phyloP scores from a whole-genome alignment of 92 coral and sea anemone species.

The Epizoanthus stellaris region DNA sequence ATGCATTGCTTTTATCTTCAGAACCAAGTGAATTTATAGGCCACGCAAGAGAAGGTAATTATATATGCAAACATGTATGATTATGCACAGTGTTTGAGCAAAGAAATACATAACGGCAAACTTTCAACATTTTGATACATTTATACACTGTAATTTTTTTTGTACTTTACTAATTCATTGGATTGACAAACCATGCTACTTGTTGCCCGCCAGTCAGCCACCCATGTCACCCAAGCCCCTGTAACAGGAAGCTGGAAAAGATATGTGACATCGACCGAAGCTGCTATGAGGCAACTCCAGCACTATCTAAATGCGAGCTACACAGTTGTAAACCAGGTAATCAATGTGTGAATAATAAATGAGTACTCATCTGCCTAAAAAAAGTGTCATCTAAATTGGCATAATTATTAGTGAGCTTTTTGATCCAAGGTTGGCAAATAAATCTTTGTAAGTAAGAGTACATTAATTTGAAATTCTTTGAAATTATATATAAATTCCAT shows the following conservation, averaged over 20 bases:
- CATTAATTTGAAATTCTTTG: no score
- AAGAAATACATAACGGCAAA: not conserved
- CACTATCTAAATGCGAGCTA: slow-evolving; percentile 68
- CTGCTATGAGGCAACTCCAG: slow-evolving; percentile 68
- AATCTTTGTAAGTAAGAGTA: no score
- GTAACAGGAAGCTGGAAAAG: slow-evolving; percentile 52
- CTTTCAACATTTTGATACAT: no score
- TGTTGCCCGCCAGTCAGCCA: slow-evolving; percentile 75
- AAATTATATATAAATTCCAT: no score
- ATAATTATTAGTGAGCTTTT: no score
- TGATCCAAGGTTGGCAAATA: no score
- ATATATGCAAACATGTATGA: not conserved
- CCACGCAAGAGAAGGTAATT: slow-evolving; percentile 80
- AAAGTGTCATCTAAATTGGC: no score
- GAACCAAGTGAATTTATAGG: slow-evolving; percentile 90
- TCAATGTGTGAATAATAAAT: no score
- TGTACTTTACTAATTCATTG: not conserved
- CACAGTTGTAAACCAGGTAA: slow-evolving; percentile 91
- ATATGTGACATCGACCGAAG: slow-evolving; percentile 90
- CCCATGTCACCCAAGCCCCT: slow-evolving; percentile 96
- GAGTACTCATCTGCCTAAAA: no score
- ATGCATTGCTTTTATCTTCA: slow-evolving; percentile 21
- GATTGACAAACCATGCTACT: no score
- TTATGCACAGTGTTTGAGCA: not conserved
- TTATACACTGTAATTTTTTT: not conserved